Evolutionary conservation across 2,797 vertebrate species (phyloP), one percentile per base, ranked within the genome.

Genomic region (Phyllotis vaccarum): DNA sequence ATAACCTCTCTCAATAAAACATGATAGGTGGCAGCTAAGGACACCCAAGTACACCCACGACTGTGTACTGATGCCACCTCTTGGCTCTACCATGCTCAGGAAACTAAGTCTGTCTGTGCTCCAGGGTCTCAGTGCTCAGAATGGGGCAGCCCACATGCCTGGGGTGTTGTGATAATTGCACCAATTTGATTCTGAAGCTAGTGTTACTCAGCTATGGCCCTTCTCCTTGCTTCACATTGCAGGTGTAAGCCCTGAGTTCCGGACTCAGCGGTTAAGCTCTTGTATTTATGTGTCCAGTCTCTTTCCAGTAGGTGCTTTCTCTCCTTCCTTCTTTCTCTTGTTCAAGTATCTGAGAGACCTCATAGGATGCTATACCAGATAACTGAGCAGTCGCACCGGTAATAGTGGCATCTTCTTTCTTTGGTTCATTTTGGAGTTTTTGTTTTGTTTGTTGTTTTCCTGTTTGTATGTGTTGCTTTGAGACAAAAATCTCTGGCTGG

Each of bases 181-280:
- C 3, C 19, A 21, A 19, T 6, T 66, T 78, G 21, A 24, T 60
- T 83, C 31, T 43, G 52, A 75, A 90, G 75, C 22, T 66, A 0
- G 19, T 3, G 2, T 17, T 64, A 49, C 21, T 64, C 64, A 21
- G 46, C 24, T 24, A 0, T 27, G 10, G 3, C 21, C 31, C 29
- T 60, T 37, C 29, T 29, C 29, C 3, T 79, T 87, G 22, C 1
- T 72, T 85, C 1, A 0, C n/a, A 19, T n/a, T 14, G 6, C 22
- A 11, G 68, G 19, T n/a, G 0, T n/a, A 56, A 37, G 37, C 34
- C 49, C 43, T 2, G 43, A 60, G 37, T 52, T 46, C 0, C 0
- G 3, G 27, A 58, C 3, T 27, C 16, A 6, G 40, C 66, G 31
- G 31, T 6, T 37, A n/a, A 49, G 12, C 10, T 68, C n/a, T n/a